Evolutionary conservation across 2,113 vertebrate genomes (phyloP), one percentile per base, ranked within the genome.

Genomic region (Alces alces): DNA sequence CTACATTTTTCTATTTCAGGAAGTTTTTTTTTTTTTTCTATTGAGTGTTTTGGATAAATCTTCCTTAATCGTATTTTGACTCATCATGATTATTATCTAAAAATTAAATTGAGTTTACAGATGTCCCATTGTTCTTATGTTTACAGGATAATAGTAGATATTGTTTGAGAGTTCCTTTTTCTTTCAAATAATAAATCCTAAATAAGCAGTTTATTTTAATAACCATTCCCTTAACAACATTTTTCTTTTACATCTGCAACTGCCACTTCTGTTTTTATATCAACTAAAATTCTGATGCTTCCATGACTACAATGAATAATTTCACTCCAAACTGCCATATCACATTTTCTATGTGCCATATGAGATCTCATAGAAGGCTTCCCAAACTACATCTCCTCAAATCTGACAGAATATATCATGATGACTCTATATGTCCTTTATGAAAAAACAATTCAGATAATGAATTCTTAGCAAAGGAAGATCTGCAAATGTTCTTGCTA

Each of bases 181-280:
- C 66, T 82, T 86, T 95, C 50, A 83, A 94, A 96, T 78, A 90
- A 95, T 43, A 93, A 89, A 96, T 91, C 61, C 50, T 82, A 91
- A 93, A 76, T 85, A 96, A 84, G 45, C 27, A 64, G 23, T 86
- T 79, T 82, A 93, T 97, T 97, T 97, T 95, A 92, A 83, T 95
- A 93, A 95, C 91, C 23, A 45, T 80, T 93, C 33, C 15, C 96
- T 94, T 86, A 80, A 54, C 14, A 92, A n/a, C 55, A 52, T 92
- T 47, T 96, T 93, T 91, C 84, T 92, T 93, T 91, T 79, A 89
- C 58, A 86, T 93, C 61, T 87, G 36, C n/a, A 84, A 89, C 43
- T 86, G 85, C 70, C 60, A 55, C 25, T 89, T 91, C n/a, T 93
- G 21, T 89, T 95, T 97, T 86, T 73, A 9, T 95, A 84, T 86